These are phyloP conservation scores for Pedionomus torquatus DNA, from an alignment of 2,113 vertebrate species.

Conservation along the genomic window DNA sequence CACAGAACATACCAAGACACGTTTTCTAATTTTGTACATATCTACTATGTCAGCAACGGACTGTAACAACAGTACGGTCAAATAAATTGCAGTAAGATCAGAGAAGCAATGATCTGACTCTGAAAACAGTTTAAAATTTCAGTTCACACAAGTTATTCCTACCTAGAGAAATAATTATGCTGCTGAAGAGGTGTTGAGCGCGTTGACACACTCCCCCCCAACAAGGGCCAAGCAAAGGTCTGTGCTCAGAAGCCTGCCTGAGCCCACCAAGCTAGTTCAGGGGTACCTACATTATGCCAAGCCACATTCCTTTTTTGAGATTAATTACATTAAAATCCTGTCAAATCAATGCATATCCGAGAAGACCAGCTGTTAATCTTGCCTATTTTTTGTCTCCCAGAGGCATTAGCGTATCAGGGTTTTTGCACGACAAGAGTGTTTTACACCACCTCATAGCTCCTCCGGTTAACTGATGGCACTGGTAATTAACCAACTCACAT, in stretches of 20 bases:
- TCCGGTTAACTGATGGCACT: neutral
- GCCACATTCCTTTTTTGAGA: neutral
- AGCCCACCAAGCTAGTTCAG: neutral
- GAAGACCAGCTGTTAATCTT: neutral
- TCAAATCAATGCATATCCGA: neutral
- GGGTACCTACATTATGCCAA: neutral
- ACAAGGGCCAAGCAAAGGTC: rapidly evolving
- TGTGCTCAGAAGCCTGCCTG: neutral
- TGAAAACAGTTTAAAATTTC: neutral
- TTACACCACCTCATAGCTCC: neutral
- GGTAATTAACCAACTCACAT: neutral
- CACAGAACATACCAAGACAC: neutral
- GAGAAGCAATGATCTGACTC: neutral
- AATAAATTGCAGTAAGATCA: neutral
- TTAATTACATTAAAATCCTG: neutral
- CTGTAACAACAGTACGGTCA: neutral
- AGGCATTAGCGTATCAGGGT: rapidly evolving
- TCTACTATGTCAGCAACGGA: neutral
- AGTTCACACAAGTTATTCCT: neutral
- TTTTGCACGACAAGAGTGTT: neutral
- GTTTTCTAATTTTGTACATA: rapidly evolving
- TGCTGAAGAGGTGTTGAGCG: rapidly evolving
- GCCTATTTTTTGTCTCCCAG: neutral
- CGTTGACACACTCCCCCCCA: rapidly evolving
- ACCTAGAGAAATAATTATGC: neutral